A percentile compares a stretch with the other conserved stretches of the same genome.
phyloP scores from a whole-genome alignment of 1,140 invertebrate genomes.

The Goniozus legneri region DNA sequence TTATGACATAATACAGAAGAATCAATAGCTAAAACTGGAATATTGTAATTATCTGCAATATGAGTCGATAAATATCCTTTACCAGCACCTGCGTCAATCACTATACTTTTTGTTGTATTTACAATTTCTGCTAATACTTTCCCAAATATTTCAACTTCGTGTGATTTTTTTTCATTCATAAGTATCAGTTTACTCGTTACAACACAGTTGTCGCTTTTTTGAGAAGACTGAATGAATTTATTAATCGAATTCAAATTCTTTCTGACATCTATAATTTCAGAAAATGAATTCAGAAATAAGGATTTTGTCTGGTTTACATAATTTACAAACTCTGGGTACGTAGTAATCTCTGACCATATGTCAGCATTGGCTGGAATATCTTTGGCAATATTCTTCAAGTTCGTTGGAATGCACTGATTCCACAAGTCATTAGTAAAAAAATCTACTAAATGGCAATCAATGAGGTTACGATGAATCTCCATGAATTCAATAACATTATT shows the following conservation, averaged over 20 bases:
- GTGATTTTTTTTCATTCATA: slow-evolving; percentile 77
- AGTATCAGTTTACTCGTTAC: slow-evolving; percentile 48
- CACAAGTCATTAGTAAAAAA: slow-evolving; percentile 73
- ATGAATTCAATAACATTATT: slow-evolving; percentile 59
- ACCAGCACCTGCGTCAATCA: slow-evolving; percentile 83
- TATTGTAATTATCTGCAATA: slow-evolving; percentile 65
- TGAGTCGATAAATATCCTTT: slow-evolving; percentile 79
- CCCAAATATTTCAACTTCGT: slow-evolving; percentile 70
- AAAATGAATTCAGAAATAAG: slow-evolving; percentile 28
- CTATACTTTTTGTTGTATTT: slow-evolving; percentile 26
- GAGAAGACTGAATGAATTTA: background rate
- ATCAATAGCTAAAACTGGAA: slow-evolving; percentile 78
- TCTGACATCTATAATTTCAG: slow-evolving; percentile 12
- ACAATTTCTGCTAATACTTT: slow-evolving; percentile 36
- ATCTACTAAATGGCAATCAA: slow-evolving; percentile 77
- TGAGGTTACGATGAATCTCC: slow-evolving; percentile 58
- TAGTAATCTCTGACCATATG: slow-evolving; percentile 5
- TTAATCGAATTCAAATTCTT: slow-evolving; percentile 11
- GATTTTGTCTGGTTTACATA: slow-evolving; percentile 25
- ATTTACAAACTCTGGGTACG: slow-evolving; percentile 15
- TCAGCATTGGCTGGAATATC: background rate
- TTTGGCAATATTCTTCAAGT: slow-evolving; percentile 44
- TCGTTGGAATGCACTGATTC: slow-evolving; percentile 59
- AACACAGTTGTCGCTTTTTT: background rate
- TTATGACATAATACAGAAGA: slow-evolving; percentile 63